Conservation (phyloP, 2,113 vertebrate species). For the Pogona vitticeps region DNA sequence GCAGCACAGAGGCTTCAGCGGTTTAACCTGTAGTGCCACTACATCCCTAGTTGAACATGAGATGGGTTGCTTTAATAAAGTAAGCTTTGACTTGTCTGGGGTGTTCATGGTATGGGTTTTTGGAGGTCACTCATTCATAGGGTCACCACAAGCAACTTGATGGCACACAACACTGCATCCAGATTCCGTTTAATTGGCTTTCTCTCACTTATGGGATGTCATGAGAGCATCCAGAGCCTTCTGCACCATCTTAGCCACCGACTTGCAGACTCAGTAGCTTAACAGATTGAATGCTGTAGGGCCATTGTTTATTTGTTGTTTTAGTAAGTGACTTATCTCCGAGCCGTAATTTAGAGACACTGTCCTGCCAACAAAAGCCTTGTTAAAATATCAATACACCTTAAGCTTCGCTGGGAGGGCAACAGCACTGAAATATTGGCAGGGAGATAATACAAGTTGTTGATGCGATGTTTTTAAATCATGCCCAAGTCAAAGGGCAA, state of each 20-base stretch:
- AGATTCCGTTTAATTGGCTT: neutral
- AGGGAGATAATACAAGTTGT: neutral
- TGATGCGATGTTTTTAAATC: constrained; percentile 18
- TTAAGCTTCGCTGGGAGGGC: constrained; percentile 8
- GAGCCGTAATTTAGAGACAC: neutral
- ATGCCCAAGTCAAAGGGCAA: constrained; percentile 16
- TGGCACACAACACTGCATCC: too few relatives aligned
- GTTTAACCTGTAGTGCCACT: too few relatives aligned
- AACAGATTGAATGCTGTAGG: neutral
- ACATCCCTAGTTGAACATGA: too few relatives aligned
- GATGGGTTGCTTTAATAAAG: too few relatives aligned
- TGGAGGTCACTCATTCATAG: too few relatives aligned
- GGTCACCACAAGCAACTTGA: too few relatives aligned
- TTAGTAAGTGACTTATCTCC: neutral
- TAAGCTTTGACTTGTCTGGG: too few relatives aligned
- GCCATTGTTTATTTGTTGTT: neutral
- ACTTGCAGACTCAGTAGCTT: neutral
- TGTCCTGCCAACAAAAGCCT: neutral
- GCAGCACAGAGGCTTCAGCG: too few relatives aligned
- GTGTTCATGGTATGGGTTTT: too few relatives aligned
- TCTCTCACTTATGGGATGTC: neutral
- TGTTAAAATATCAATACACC: constrained; percentile 21
- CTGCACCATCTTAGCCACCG: neutral
- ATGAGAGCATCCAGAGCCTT: neutral
- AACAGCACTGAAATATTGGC: constrained; percentile 12